Percentiles rank a stretch among this genome's conserved stretches.
These are phyloP conservation scores for Callocephalon fimbriatum DNA, from an alignment of 2,113 vertebrate species.

Conservation along the genomic window DNA sequence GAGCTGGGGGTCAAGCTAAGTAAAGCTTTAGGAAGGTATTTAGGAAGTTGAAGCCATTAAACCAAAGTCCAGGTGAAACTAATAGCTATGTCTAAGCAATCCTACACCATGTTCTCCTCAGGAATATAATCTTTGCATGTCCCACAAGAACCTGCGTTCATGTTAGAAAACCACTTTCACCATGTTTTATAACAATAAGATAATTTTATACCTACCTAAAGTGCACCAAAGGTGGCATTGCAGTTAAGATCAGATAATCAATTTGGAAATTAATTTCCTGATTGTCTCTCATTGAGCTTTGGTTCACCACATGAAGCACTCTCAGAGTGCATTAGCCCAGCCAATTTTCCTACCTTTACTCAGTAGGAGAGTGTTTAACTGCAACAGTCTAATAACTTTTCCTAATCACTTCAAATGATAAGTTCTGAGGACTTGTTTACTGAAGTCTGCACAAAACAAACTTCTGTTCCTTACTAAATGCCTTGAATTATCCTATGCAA, in stretches of 20 bases:
- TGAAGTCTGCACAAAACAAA: background rate
- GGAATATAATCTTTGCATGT: background rate
- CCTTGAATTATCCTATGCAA: background rate
- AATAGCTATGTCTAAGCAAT: background rate
- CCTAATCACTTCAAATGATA: background rate
- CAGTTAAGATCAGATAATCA: background rate
- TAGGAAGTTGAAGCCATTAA: background rate
- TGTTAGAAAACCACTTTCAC: background rate
- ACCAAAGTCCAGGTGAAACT: background rate
- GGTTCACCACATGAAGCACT: background rate
- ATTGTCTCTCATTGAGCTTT: background rate
- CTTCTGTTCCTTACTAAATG: background rate
- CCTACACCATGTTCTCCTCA: background rate
- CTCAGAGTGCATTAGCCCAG: background rate
- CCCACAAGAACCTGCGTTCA: background rate
- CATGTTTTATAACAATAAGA: background rate
- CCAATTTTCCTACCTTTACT: background rate
- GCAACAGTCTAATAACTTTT: background rate
- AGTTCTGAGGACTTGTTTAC: background rate
- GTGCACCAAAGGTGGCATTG: background rate
- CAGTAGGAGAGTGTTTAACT: background rate
- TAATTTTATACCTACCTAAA: background rate
- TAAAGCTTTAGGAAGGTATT: background rate
- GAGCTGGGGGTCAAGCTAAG: background rate
- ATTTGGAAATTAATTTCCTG: background rate